Evolutionary conservation across 2,113 vertebrate genomes (phyloP).

Genomic region (Carlito syrichta): DNA sequence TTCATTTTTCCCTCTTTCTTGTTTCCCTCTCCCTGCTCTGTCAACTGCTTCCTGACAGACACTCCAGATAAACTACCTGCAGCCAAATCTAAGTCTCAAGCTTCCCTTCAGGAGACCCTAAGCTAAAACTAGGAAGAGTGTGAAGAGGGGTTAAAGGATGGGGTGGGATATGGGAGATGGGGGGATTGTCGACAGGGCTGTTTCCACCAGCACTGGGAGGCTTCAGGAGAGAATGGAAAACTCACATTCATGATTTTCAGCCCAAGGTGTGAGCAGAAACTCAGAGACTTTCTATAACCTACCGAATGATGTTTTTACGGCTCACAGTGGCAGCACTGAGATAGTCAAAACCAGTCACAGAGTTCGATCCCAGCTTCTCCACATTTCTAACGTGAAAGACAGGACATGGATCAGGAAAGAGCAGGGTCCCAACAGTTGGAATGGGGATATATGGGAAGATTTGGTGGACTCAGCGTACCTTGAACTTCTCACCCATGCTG

Average conservation of each 20-base stretch:
- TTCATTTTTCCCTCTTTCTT: neutral
- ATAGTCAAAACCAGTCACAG: neutral
- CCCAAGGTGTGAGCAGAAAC: neutral
- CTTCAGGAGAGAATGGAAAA: neutral
- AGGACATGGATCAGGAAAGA: neutral
- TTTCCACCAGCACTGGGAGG: neutral
- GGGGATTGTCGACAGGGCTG: fast-evolving
- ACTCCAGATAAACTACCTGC: neutral
- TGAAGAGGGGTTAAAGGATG: neutral
- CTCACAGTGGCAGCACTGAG: neutral
- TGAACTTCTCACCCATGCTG: neutral
- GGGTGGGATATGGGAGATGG: no score
- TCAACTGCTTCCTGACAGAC: neutral
- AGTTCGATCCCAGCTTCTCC: neutral
- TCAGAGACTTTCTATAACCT: neutral
- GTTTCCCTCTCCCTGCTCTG: neutral
- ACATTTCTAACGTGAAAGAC: neutral
- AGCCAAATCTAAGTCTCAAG: neutral
- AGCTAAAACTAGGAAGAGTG: neutral
- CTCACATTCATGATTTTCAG: neutral
- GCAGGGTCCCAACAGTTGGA: neutral
- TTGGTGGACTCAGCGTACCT: neutral
- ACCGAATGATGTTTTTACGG: neutral
- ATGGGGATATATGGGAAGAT: neutral
- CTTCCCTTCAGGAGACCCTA: neutral